Percentiles rank a stretch among this genome's conserved stretches.
Conservation (phyloP, 2,797 vertebrate genomes). For the Fistularia tabacaria region DNA sequence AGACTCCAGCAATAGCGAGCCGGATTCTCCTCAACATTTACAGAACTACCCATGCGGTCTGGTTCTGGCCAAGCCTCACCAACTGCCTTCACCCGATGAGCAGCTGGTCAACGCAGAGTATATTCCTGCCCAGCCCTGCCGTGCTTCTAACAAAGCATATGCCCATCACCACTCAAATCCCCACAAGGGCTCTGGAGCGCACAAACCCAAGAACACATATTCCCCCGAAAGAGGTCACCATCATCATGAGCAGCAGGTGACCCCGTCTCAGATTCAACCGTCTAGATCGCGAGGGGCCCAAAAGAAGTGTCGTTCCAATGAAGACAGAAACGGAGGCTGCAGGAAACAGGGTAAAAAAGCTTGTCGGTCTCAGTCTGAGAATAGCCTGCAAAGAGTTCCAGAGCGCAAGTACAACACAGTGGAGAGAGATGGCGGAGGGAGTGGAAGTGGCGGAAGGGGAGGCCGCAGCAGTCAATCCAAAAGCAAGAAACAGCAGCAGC, state of each 20-base stretch:
- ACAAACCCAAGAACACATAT: conserved; percentile 55
- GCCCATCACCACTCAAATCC: conserved; percentile 46
- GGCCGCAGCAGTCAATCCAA: conserved; percentile 16
- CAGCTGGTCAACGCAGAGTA: conserved; percentile 82
- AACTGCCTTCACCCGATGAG: conserved; percentile 60
- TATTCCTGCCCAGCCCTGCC: conserved; percentile 76
- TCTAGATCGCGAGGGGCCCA: conserved; percentile 43
- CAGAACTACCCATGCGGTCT: conserved; percentile 29
- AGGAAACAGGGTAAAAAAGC: conserved; percentile 73
- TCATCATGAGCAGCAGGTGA: conserved; percentile 43
- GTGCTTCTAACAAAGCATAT: conserved; percentile 51
- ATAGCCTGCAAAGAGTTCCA: conserved; percentile 71
- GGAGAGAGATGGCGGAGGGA: conserved; percentile 59
- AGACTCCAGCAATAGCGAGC: conserved; percentile 60
- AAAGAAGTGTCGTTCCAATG: conserved; percentile 73
- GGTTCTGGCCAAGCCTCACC: conserved; percentile 28
- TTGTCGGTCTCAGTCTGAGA: conserved; percentile 82
- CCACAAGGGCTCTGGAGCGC: conserved; percentile 29
- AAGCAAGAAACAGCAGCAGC: conserved; percentile 46
- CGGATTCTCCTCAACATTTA: conserved; percentile 55
- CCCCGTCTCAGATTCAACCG: conserved; percentile 33
- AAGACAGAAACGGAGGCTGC: conserved; percentile 37
- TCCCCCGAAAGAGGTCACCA: conserved; percentile 64
- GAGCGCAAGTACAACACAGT: conserved; percentile 71
- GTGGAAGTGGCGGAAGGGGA: conserved; percentile 41